phyloP scores from a whole-genome alignment of 1,140 invertebrate species.

The Camponotus vicinus region DNA sequence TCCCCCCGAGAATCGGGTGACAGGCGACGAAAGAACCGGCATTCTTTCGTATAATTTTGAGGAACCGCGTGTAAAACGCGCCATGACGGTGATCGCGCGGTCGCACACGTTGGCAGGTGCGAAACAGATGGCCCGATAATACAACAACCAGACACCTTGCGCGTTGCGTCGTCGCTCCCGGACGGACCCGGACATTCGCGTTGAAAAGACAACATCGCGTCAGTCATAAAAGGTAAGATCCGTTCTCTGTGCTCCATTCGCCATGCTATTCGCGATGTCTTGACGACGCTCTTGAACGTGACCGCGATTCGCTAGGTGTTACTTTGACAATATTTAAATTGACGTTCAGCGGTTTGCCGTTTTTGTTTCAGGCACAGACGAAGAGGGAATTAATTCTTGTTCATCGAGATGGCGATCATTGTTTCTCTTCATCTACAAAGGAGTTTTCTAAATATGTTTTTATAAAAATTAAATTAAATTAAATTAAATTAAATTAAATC shows the following conservation, averaged over 20 bases:
- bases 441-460: not conserved
- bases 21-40: conserved; percentile 12
- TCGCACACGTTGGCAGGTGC: conserved; percentile 81
- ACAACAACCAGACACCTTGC: conserved; percentile 70
- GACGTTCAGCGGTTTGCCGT: not conserved
- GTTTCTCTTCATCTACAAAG: not conserved
- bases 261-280: not conserved
- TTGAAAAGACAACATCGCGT: conserved; percentile 44
- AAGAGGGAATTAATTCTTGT: not conserved
- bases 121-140: conserved; percentile 82
- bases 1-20: not conserved
- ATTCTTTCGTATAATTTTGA: conserved; percentile 41
- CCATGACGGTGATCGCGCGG: conserved; percentile 77
- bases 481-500: too few species aligned
- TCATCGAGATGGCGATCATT: not conserved
- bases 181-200: conserved; percentile 19
- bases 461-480: not conserved
- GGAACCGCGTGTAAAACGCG: conserved; percentile 71
- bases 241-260: conserved; percentile 11
- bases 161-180: conserved; percentile 35
- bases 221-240: conserved; percentile 30
- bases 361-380: not conserved
- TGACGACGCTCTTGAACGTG: not conserved
- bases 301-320: not conserved
- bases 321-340: not conserved